Evolutionary conservation across 2,888 invertebrate species (phyloP).

Genomic region (Melitaea athalia): DNA sequence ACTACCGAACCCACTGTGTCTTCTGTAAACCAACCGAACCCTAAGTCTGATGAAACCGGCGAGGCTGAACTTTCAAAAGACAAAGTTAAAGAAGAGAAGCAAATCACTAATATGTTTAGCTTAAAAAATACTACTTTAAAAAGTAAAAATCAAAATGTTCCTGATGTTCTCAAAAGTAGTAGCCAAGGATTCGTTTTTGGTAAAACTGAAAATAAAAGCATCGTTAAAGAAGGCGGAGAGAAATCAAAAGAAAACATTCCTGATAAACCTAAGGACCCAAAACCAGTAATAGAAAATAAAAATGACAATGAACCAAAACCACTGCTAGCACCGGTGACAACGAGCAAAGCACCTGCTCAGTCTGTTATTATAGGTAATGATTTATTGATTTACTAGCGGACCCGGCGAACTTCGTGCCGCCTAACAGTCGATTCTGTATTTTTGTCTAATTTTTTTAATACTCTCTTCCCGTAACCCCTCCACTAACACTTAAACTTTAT

Average conservation of each 20-base stretch:
- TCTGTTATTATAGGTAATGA: conserved; percentile 44
- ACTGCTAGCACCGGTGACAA: conserved; percentile 43
- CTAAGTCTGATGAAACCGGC: conserved; percentile 65
- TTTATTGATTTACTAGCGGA: neutral
- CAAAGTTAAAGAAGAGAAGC: conserved; percentile 53
- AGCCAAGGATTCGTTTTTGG: conserved; percentile 43
- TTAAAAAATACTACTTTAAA: conserved; percentile 50
- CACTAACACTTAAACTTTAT: too few species aligned
- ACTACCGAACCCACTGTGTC: conserved; percentile 35
- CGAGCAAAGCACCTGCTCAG: conserved; percentile 45
- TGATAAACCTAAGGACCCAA: conserved; percentile 37
- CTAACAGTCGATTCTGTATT: too few species aligned
- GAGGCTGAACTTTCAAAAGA: conserved; percentile 55
- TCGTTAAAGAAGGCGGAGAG: conserved; percentile 50
- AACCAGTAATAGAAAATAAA: conserved; percentile 24
- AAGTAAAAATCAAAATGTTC: conserved; percentile 49
- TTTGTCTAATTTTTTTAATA: too few species aligned
- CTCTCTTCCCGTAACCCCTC: too few species aligned
- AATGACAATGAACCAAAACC: conserved; percentile 54
- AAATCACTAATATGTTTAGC: conserved; percentile 57
- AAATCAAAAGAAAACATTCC: conserved; percentile 59
- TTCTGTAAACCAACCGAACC: conserved; percentile 37
- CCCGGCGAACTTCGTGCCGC: too few species aligned
- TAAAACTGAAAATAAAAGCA: conserved; percentile 49
- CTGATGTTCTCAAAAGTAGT: conserved; percentile 54